Evolutionary conservation across 1,140 invertebrate genomes (phyloP).

Genomic region (Drosophila erecta): DNA sequence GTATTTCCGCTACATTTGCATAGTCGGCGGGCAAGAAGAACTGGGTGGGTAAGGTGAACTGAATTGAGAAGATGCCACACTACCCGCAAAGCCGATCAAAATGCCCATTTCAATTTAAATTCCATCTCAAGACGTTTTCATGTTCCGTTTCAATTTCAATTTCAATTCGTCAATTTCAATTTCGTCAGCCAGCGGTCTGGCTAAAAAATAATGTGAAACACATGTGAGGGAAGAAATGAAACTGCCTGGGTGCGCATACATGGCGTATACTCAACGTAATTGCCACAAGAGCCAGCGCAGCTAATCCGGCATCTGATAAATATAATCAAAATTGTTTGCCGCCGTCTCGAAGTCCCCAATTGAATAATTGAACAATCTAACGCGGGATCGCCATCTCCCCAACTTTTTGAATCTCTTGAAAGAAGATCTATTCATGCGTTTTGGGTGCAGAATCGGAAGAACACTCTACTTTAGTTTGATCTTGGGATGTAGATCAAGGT

Average conservation of each 20-base stretch:
- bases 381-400: constrained; percentile 11
- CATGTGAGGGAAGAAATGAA: constrained; percentile 18
- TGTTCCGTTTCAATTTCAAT: constrained; percentile 4
- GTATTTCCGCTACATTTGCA: constrained; percentile 80
- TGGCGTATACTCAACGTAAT: constrained; percentile 65
- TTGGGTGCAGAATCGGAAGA: constrained; percentile 2
- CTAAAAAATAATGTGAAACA: constrained; percentile 13
- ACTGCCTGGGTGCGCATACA: constrained; percentile 19
- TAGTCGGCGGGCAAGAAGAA: constrained; percentile 37
- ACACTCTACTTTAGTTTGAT: constrained; percentile 1
- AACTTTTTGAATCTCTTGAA: constrained; percentile 1
- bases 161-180: not conserved
- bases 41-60: constrained; percentile 34
- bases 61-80: constrained; percentile 5
- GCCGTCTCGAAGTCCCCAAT: constrained; percentile 46
- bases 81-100: constrained; percentile 10
- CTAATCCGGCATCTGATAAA: constrained; percentile 74
- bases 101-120: constrained; percentile 37
- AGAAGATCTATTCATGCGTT: constrained; percentile 25
- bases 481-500: constrained; percentile 28
- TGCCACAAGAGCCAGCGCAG: constrained; percentile 20
- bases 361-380: constrained; percentile 78
- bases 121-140: constrained; percentile 5
- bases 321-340: constrained; percentile 52
- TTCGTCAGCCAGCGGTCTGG: not conserved